Conservation (phyloP, 2,888 invertebrate genomes). For the Achlya flavicornis region DNA sequence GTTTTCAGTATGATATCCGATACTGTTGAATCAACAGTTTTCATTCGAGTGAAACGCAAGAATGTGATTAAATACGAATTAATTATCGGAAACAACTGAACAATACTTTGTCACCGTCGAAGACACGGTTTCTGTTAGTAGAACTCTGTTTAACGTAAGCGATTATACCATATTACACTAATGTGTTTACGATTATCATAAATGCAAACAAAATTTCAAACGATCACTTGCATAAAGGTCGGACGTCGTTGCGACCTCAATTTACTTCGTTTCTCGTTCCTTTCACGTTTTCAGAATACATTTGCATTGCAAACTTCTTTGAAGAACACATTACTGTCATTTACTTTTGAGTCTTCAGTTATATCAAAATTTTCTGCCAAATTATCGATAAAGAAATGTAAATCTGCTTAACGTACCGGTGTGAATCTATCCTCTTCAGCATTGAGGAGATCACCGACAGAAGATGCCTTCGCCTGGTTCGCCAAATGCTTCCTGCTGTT, state of each 20-base stretch:
- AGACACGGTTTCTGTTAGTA: neutral
- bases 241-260: conserved; percentile 28
- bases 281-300: conserved; percentile 21
- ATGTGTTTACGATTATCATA: conserved; percentile 6
- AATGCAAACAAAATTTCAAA: conserved; percentile 6
- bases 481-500: conserved; percentile 72
- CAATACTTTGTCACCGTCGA: neutral
- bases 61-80: neutral
- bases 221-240: conserved; percentile 28
- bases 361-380: neutral
- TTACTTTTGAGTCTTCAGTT: neutral
- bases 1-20: conserved; percentile 3
- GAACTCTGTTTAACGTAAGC: neutral
- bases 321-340: neutral
- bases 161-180: neutral
- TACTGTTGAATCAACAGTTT: conserved; percentile 1
- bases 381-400: conserved; percentile 18
- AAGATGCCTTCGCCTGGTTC: conserved; percentile 75
- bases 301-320: conserved; percentile 10
- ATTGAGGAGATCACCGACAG: conserved; percentile 77
- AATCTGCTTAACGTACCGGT: conserved; percentile 57
- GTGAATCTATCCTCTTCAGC: conserved; percentile 73
- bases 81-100: neutral
- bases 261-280: conserved; percentile 28
- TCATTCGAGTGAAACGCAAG: neutral